Evolutionary conservation across 2,113 vertebrate genomes (phyloP).

Genomic region (Trichechus manatus): DNA sequence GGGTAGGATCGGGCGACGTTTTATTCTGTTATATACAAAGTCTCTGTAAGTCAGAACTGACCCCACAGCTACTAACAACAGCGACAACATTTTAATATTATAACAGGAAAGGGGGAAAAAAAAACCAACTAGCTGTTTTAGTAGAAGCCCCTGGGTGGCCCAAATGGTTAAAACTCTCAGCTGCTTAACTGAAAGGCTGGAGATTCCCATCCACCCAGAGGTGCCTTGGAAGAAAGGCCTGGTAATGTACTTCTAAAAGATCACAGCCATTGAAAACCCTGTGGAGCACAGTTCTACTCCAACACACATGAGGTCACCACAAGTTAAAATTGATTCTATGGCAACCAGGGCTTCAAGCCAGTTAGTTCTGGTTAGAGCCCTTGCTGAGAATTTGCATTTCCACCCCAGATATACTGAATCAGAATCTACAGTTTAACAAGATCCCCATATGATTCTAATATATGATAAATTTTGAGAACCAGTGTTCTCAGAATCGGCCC

Average conservation of each 20-base stretch:
- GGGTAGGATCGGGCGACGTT: neutral
- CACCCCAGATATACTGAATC: too few relatives aligned
- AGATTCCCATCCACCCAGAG: neutral
- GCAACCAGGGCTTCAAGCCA: too few relatives aligned
- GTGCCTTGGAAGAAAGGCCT: neutral
- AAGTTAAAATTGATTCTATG: neutral
- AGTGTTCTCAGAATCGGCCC: too few relatives aligned
- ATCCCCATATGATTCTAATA: too few relatives aligned
- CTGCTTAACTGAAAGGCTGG: neutral
- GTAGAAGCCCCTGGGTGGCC: neutral
- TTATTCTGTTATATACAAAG: neutral
- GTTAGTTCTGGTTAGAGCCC: too few relatives aligned
- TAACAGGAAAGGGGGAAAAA: neutral
- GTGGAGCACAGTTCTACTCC: neutral
- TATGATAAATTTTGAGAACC: too few relatives aligned
- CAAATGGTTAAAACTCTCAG: neutral
- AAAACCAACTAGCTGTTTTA: neutral
- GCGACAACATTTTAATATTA: neutral
- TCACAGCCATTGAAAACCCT: neutral
- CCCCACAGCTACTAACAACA: neutral
- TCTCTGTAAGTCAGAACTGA: neutral
- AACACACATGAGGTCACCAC: neutral
- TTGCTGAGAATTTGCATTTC: too few relatives aligned
- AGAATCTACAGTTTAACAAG: too few relatives aligned
- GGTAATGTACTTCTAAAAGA: neutral